Conservation (phyloP, 1,140 invertebrate genomes). For the Caenorhabditis remanei region DNA sequence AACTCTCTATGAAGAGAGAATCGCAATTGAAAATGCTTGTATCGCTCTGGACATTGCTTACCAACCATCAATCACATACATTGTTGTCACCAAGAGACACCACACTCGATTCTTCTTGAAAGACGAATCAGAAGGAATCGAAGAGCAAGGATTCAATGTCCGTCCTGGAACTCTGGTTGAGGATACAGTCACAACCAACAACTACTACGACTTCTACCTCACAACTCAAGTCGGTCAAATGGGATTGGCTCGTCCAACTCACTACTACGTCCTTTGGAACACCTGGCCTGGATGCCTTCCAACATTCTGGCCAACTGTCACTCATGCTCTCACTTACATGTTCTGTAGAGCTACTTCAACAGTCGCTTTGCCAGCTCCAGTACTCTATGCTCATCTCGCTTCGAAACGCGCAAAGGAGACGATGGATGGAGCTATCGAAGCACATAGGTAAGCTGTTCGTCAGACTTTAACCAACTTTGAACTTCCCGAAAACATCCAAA, state of each 20-base stretch:
- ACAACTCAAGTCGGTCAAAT: background rate
- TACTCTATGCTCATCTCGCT: slow-evolving; percentile 57
- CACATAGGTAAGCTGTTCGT: background rate
- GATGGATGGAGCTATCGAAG: slow-evolving; percentile 5
- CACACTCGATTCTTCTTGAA: slow-evolving; percentile 58
- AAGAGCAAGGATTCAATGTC: background rate
- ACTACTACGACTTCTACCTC: slow-evolving; percentile 59
- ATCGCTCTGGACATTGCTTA: background rate
- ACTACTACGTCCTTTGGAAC: slow-evolving; percentile 55
- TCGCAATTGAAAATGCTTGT: slow-evolving; percentile 1
- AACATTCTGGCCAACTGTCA: slow-evolving; percentile 26
- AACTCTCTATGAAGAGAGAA: slow-evolving; percentile 54
- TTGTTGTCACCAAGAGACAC: slow-evolving; percentile 58
- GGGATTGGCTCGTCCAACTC: slow-evolving; percentile 27
- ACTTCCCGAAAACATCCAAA: too few relatives aligned
- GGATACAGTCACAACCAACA: slow-evolving; percentile 9
- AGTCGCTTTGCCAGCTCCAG: slow-evolving; percentile 46
- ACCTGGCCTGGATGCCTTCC: background rate
- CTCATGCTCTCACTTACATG: slow-evolving; percentile 17
- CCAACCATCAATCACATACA: slow-evolving; percentile 55
- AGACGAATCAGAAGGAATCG: background rate
- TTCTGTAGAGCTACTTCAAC: slow-evolving; percentile 11
- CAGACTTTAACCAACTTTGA: too few relatives aligned
- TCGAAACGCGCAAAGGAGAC: slow-evolving; percentile 57
- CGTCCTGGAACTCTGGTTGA: slow-evolving; percentile 52